A percentile compares a stretch with the other conserved stretches of the same genome.
Conservation (phyloP, 2,113 vertebrate species). For the Otocyon megalotis region DNA sequence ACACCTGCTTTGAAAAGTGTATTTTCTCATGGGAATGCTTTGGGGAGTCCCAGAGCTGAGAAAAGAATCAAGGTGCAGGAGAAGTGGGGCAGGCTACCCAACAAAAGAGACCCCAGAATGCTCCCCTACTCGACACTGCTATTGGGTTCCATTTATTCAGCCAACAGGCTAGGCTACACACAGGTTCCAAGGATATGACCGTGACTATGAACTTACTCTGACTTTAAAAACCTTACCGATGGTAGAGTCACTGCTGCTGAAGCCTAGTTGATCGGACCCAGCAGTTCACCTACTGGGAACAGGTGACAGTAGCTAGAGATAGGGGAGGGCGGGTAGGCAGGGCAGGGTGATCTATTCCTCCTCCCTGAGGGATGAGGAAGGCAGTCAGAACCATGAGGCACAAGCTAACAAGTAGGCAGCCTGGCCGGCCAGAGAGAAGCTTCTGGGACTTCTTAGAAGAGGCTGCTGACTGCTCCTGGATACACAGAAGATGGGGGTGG, state of each 20-base stretch:
- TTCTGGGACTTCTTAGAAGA: not conserved
- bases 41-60: not conserved
- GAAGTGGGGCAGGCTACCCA: not conserved
- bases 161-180: not conserved
- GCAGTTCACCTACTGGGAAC: fast-evolving
- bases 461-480: not conserved
- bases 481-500: fast-evolving
- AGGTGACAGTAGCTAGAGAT: not conserved
- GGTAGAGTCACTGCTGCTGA: not conserved
- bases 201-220: not conserved
- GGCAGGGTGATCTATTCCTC: not conserved
- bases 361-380: not conserved
- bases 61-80: not conserved
- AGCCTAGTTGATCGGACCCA: not conserved
- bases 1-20: not conserved
- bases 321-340: fast-evolving
- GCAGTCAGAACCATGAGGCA: not conserved
- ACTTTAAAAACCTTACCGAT: not conserved
- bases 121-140: not conserved
- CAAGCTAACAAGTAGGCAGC: not conserved
- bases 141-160: not conserved
- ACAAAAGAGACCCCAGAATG: not conserved
- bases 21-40: not conserved
- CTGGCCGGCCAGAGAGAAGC: not conserved
- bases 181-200: not conserved